Evolutionary conservation across 2,797 vertebrate species (phyloP).

Genomic region (Hipposideros larvatus): DNA sequence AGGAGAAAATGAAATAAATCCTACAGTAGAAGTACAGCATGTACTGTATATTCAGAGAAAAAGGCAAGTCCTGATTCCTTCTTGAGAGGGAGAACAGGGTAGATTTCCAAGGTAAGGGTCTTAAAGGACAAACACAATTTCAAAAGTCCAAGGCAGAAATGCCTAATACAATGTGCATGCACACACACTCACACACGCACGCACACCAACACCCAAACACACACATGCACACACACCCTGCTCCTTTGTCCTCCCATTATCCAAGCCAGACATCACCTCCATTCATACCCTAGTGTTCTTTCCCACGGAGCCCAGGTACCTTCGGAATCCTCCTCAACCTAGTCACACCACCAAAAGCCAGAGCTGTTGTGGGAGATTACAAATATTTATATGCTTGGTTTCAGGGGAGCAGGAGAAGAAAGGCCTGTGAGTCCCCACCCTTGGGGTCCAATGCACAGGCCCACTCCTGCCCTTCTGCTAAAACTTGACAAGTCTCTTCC

Average conservation of each 20-base stretch:
- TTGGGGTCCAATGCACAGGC: neutral
- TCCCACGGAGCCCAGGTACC: fast-evolving
- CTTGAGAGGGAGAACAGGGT: neutral
- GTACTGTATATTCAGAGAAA: neutral
- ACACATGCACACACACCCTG: no score
- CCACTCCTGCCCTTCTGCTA: neutral
- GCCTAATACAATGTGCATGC: neutral
- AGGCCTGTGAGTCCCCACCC: neutral
- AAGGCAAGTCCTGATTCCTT: neutral
- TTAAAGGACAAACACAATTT: neutral
- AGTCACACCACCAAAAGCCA: neutral
- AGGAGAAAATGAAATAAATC: constrained; percentile 13
- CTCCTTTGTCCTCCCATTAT: neutral
- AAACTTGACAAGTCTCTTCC: neutral
- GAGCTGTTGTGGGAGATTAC: neutral
- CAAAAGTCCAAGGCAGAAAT: neutral
- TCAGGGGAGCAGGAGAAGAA: neutral
- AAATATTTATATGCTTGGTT: neutral
- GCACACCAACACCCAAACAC: no score
- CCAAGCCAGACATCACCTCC: neutral
- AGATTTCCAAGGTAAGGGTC: neutral
- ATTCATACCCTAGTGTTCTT: neutral
- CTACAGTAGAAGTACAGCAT: neutral
- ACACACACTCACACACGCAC: no score
- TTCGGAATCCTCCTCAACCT: neutral